phyloP scores from a whole-genome alignment of 2,797 vertebrate genomes.

The Pogoniulus pusillus region DNA sequence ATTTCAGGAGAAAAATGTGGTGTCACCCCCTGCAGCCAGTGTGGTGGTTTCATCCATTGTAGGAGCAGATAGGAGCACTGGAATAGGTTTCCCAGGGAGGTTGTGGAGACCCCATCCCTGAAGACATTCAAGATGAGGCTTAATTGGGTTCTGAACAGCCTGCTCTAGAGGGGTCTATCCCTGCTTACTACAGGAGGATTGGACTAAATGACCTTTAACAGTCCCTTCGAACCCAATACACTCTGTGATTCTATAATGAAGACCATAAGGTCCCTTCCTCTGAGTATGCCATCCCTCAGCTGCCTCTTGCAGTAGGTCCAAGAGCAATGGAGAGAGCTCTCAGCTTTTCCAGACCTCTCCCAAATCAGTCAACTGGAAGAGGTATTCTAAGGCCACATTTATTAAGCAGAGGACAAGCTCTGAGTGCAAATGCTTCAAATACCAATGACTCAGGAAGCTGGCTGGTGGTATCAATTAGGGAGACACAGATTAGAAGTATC shows the following conservation, averaged over 20 bases:
- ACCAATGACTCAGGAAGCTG: neutral
- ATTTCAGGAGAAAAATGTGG: neutral
- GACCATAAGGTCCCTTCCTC: neutral
- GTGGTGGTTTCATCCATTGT: neutral
- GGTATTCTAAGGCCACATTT: neutral
- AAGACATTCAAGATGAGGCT: too few relatives aligned
- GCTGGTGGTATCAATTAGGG: neutral
- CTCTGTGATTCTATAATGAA: too few relatives aligned
- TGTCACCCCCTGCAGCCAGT: neutral
- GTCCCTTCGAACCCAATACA: too few relatives aligned
- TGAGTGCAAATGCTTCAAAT: rapidly evolving
- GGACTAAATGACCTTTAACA: too few relatives aligned
- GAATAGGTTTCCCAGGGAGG: too few relatives aligned
- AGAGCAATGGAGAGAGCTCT: neutral
- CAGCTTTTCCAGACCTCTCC: neutral
- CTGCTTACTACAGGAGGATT: too few relatives aligned
- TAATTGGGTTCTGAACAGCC: too few relatives aligned
- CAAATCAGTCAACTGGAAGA: neutral
- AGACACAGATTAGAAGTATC: neutral
- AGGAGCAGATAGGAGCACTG: neutral
- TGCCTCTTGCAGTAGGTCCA: neutral
- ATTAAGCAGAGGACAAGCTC: neutral
- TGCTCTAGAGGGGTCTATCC: too few relatives aligned
- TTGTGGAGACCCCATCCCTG: too few relatives aligned
- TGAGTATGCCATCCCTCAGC: neutral